These are phyloP conservation scores for Microhierax caerulescens DNA, from an alignment of 2,797 vertebrate species.

Conservation along the genomic window DNA sequence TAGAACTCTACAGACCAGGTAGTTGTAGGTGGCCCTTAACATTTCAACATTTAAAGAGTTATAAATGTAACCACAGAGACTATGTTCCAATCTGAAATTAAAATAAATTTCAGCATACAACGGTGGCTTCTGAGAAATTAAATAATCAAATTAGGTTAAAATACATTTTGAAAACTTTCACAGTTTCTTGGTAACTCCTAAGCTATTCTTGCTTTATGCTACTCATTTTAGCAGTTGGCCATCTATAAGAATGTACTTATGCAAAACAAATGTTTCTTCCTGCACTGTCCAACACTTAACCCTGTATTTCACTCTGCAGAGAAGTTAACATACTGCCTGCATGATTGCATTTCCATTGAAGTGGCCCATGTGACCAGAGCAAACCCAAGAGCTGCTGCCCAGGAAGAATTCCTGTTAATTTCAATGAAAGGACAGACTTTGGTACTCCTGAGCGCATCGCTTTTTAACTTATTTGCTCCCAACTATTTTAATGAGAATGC, in stretches of 20 bases:
- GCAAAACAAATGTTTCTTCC: neutral
- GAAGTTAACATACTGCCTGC: neutral
- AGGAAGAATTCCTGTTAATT: neutral
- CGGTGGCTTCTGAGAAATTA: neutral
- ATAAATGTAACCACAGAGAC: neutral
- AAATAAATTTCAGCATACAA: neutral
- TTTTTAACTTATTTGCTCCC: neutral
- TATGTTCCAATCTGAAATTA: neutral
- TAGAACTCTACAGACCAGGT: constrained; percentile 83
- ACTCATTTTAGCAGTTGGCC: neutral
- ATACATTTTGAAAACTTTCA: neutral
- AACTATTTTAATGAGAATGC: neutral
- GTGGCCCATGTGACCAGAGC: neutral
- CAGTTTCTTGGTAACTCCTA: neutral
- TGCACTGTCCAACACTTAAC: neutral
- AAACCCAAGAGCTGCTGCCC: neutral
- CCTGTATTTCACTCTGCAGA: neutral
- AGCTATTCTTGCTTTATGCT: neutral
- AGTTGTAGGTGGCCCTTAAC: neutral
- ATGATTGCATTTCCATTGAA: neutral
- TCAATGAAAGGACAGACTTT: neutral
- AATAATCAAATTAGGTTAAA: neutral
- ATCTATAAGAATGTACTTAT: rapidly evolving
- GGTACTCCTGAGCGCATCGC: neutral
- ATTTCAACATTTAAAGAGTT: neutral